Evolutionary conservation across 53 echinoderm and acorn worm species (phyloP).

Genomic region (Patiria pectinifera): DNA sequence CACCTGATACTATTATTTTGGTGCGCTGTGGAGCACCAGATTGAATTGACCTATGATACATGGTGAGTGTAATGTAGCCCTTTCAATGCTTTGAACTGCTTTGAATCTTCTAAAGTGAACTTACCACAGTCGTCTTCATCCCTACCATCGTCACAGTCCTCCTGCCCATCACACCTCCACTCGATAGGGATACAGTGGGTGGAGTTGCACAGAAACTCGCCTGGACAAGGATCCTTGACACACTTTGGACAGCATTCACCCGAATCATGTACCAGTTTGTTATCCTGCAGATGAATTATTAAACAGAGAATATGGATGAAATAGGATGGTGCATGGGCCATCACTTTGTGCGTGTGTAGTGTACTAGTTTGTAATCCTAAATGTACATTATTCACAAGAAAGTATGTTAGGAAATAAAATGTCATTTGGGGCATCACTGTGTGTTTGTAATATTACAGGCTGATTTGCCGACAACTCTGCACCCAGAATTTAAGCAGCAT

Average conservation of each 20-base stretch:
- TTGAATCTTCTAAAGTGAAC: not conserved
- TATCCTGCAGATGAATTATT: not conserved
- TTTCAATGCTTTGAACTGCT: too few relatives aligned
- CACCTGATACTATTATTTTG: too few relatives aligned
- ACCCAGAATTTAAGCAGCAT: too few relatives aligned
- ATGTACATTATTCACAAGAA: too few relatives aligned
- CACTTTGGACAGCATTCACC: conserved; percentile 60
- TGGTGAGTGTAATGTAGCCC: too few relatives aligned
- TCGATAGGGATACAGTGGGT: conserved; percentile 40
- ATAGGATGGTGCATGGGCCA: not conserved
- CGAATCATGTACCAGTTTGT: conserved; percentile 19
- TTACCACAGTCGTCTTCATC: conserved; percentile 62
- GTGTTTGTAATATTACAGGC: too few relatives aligned
- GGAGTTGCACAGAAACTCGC: conserved; percentile 50
- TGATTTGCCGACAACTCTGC: too few relatives aligned
- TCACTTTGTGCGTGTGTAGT: not conserved
- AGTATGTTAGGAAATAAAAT: too few relatives aligned
- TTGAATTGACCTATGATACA: too few relatives aligned
- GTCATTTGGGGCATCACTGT: too few relatives aligned
- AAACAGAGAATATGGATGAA: not conserved
- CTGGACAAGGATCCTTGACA: conserved; percentile 44
- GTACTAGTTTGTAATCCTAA: too few relatives aligned
- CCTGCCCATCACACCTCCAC: conserved; percentile 60
- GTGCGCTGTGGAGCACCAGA: too few relatives aligned
- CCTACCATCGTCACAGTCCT: conserved; percentile 61